phyloP scores from a whole-genome alignment of 2,888 invertebrate genomes.

The Sthenelais limicola region DNA sequence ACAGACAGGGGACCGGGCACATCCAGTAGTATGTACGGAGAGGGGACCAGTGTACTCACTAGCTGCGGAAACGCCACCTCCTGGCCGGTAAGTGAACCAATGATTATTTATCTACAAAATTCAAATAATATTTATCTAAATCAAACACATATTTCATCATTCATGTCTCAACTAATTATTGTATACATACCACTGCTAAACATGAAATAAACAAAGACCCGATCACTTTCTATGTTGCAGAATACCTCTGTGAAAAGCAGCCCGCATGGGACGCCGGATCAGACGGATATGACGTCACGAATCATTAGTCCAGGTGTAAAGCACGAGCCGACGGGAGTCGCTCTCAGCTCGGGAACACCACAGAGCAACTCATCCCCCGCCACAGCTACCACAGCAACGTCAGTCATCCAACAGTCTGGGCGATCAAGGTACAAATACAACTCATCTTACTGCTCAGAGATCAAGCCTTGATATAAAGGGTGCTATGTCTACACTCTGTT shows the following conservation, averaged over 20 bases:
- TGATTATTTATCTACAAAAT: too few relatives aligned
- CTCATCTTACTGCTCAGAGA: too few relatives aligned
- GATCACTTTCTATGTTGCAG: too few relatives aligned
- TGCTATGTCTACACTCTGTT: too few relatives aligned
- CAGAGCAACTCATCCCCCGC: slow-evolving; percentile 57
- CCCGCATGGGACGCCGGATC: slow-evolving; percentile 11
- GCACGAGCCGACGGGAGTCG: slow-evolving; percentile 20
- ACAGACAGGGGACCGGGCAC: slow-evolving; percentile 21
- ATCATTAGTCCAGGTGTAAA: slow-evolving; percentile 41
- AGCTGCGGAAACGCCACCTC: slow-evolving; percentile 41
- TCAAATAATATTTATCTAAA: too few relatives aligned
- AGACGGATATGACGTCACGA: slow-evolving; percentile 38
- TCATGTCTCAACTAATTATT: too few relatives aligned
- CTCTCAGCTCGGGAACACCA: slow-evolving; percentile 30
- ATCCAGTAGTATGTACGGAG: not conserved
- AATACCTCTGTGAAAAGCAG: slow-evolving; percentile 7
- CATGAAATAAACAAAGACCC: too few relatives aligned
- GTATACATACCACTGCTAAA: too few relatives aligned
- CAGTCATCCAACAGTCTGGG: slow-evolving; percentile 64
- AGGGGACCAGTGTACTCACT: slow-evolving; percentile 31
- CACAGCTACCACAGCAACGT: slow-evolving; percentile 60
- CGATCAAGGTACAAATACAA: slow-evolving; percentile 43
- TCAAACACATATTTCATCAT: too few relatives aligned
- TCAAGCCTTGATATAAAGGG: too few relatives aligned
- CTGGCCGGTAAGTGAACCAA: slow-evolving; percentile 15